phyloP scores from a whole-genome alignment of 30 jellyfish, hydroid and myxozoan genomes.

The Rhopilema esculentum region DNA sequence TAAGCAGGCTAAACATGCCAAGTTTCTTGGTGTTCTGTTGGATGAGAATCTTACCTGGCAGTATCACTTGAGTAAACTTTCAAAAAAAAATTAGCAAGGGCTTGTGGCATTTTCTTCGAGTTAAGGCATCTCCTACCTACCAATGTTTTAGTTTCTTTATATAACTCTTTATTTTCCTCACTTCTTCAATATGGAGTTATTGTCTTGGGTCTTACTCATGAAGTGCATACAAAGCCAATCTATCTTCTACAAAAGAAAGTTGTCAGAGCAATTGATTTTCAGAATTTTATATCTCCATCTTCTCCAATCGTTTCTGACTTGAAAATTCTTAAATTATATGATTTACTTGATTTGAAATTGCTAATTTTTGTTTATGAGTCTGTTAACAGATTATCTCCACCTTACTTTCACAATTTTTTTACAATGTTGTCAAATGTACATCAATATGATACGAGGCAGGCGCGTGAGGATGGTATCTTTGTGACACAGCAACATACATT shows the following conservation, averaged over 20 bases:
- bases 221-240: background rate
- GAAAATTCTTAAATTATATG: background rate
- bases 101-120: too few relatives aligned
- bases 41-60: too few relatives aligned
- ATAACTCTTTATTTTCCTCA: too few relatives aligned
- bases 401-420: background rate
- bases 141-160: too few relatives aligned
- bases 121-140: too few relatives aligned
- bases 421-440: slow-evolving; percentile 13
- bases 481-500: slow-evolving; percentile 11
- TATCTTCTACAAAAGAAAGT: background rate
- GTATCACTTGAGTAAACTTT: too few relatives aligned
- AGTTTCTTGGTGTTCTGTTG: too few relatives aligned
- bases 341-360: background rate
- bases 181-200: background rate
- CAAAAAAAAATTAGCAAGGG: too few relatives aligned
- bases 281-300: background rate
- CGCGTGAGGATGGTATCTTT: slow-evolving; percentile 26
- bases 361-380: background rate
- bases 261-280: background rate
- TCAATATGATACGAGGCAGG: slow-evolving; percentile 49
- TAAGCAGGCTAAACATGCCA: too few relatives aligned
- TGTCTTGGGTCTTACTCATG: background rate
- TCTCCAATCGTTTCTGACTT: background rate
- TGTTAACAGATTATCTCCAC: background rate